A percentile compares a stretch with the other conserved stretches of the same genome.
phyloP scores from a whole-genome alignment of 2,113 vertebrate species.

The Leuciscus idus region DNA sequence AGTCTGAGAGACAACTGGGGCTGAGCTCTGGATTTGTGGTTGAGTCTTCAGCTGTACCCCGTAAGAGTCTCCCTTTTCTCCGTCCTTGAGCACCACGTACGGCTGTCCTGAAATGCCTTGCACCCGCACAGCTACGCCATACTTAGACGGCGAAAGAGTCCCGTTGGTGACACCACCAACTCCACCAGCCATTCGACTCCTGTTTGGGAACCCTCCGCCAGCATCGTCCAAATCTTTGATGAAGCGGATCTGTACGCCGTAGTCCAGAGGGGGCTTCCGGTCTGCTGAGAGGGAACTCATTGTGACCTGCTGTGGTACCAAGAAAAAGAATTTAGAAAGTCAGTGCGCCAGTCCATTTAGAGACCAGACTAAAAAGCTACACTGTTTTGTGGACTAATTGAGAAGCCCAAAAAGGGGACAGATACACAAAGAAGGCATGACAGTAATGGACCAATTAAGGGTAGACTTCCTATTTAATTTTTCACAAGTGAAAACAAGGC shows the following conservation, averaged over 20 bases:
- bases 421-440: neutral
- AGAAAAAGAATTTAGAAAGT: constrained; percentile 55
- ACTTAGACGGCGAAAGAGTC: constrained; percentile 77
- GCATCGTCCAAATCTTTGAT: constrained; percentile 87
- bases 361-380: constrained; percentile 23
- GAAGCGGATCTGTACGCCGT: constrained; percentile 95
- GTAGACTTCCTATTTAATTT: neutral
- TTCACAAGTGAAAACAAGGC: neutral
- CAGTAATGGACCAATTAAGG: neutral
- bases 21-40: constrained; percentile 61
- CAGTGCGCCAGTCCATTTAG: constrained; percentile 18
- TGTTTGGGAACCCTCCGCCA: constrained; percentile 65
- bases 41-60: constrained; percentile 81
- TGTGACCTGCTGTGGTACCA: constrained; percentile 54
- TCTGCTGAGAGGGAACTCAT: constrained; percentile 78
- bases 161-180: constrained; percentile 55
- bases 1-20: constrained; percentile 64
- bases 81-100: constrained; percentile 92
- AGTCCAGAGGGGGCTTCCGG: constrained; percentile 82
- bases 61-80: constrained; percentile 87
- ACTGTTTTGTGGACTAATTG: neutral
- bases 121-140: constrained; percentile 91
- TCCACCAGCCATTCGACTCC: constrained; percentile 57
- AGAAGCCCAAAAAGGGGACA: neutral
- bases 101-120: constrained; percentile 95